phyloP scores from a whole-genome alignment of 2,888 invertebrate genomes.

The Liopterus haemorrhoidalis region DNA sequence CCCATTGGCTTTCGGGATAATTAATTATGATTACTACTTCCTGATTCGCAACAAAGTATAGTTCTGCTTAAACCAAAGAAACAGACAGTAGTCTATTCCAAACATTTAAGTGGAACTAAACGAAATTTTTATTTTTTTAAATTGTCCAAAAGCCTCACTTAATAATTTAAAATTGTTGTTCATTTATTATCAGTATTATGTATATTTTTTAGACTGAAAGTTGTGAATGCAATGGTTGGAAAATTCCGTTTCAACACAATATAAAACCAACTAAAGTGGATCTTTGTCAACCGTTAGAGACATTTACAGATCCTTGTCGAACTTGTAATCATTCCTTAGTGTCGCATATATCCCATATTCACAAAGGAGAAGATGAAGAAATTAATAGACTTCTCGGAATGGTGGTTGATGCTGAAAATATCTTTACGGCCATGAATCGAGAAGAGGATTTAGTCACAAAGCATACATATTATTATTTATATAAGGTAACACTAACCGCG shows the following conservation, averaged over 20 bases:
- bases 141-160: too few species aligned
- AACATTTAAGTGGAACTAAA: too few species aligned
- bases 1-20: too few species aligned
- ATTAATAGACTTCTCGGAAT: conserved; percentile 81
- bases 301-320: conserved; percentile 76
- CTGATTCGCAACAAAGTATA: too few species aligned
- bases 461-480: conserved; percentile 85
- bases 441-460: conserved; percentile 91
- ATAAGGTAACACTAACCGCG: too few species aligned
- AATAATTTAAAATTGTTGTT: too few species aligned
- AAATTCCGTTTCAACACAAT: conserved; percentile 61
- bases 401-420: conserved; percentile 91
- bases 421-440: conserved; percentile 85
- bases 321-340: conserved; percentile 76
- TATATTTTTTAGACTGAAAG: conserved; percentile 42
- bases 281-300: conserved; percentile 51
- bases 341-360: conserved; percentile 82
- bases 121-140: too few species aligned
- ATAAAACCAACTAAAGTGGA: conserved; percentile 55
- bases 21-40: too few species aligned
- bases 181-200: too few species aligned
- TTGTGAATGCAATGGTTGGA: conserved; percentile 91
- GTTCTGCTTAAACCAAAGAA: too few species aligned
- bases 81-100: too few species aligned
- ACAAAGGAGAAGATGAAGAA: conserved; percentile 71